phyloP scores from a whole-genome alignment of 1,140 invertebrate genomes.

The Apocrypta bakeri region DNA sequence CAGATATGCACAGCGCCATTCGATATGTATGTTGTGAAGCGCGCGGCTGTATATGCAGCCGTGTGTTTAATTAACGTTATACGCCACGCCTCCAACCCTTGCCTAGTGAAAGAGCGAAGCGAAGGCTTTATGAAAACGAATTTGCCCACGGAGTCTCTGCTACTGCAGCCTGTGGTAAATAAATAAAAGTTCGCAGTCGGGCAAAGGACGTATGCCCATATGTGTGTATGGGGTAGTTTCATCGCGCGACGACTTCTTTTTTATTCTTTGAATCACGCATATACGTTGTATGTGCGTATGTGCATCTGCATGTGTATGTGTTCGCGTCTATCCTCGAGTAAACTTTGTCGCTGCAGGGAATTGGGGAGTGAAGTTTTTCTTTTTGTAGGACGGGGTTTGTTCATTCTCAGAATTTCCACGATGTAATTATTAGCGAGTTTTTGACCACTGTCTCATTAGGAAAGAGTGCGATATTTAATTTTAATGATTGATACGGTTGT shows the following conservation, averaged over 20 bases:
- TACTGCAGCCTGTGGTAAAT: constrained; percentile 12
- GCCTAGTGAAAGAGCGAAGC: background rate
- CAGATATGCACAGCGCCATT: constrained; percentile 52
- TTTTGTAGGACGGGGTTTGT: background rate
- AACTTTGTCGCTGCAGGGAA: background rate
- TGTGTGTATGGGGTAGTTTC: background rate
- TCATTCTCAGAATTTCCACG: too few species aligned
- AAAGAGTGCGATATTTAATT: too few species aligned
- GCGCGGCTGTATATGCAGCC: background rate
- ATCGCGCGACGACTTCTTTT: background rate
- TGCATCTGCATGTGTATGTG: too few species aligned
- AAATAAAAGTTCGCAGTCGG: constrained; percentile 29
- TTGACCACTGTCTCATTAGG: too few species aligned
- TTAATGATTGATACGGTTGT: too few species aligned
- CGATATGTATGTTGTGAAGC: constrained; percentile 48
- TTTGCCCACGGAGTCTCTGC: constrained; percentile 17
- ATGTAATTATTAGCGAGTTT: too few species aligned
- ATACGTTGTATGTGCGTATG: background rate
- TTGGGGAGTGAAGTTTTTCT: constrained; percentile 25
- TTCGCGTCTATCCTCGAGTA: too few species aligned
- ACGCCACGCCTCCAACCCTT: background rate
- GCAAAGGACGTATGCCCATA: background rate
- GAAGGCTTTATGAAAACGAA: constrained; percentile 48
- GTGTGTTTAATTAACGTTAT: constrained; percentile 50
- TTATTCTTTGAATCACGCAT: too few species aligned